Conservation (phyloP, 2,113 vertebrate genomes). For the Rhinolophus ferrumequinum region DNA sequence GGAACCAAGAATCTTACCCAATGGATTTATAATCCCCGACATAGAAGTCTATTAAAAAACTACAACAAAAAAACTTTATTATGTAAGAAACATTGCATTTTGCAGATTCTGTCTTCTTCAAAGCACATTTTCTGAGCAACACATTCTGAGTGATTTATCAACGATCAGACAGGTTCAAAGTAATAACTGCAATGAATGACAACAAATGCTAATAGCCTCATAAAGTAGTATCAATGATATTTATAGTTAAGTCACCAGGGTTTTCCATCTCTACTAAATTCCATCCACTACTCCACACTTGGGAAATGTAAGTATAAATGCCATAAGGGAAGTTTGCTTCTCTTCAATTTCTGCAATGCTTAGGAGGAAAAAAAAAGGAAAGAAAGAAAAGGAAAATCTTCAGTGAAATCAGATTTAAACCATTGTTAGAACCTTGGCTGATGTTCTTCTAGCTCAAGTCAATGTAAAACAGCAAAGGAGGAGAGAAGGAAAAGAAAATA, state of each 20-base stretch:
- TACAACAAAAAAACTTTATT: background rate
- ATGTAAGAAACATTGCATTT: background rate
- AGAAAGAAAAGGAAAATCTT: conserved; percentile 28
- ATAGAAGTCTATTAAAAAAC: background rate
- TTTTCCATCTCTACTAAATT: conserved; percentile 54
- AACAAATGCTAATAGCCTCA: conserved; percentile 41
- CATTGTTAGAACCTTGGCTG: conserved; percentile 2
- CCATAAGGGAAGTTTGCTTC: background rate
- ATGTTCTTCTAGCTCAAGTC: conserved; percentile 57
- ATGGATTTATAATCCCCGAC: conserved; percentile 8
- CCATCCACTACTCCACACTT: conserved; percentile 42
- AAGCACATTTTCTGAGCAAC: conserved; percentile 16
- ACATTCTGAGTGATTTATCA: background rate
- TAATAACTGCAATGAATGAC: conserved; percentile 20
- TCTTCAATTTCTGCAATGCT: conserved; percentile 54
- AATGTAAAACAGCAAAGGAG: conserved; percentile 39
- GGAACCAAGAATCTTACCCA: background rate
- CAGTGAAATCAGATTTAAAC: conserved; percentile 56
- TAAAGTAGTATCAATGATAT: background rate
- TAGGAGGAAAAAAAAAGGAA: background rate
- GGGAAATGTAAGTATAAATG: conserved; percentile 39
- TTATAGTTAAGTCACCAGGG: background rate
- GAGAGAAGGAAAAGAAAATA: conserved; percentile 44
- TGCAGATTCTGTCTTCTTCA: conserved; percentile 16
- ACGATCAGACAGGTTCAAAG: conserved; percentile 53